Evolutionary conservation across 2,888 invertebrate genomes (phyloP).

Genomic region (Ellobium chinense): DNA sequence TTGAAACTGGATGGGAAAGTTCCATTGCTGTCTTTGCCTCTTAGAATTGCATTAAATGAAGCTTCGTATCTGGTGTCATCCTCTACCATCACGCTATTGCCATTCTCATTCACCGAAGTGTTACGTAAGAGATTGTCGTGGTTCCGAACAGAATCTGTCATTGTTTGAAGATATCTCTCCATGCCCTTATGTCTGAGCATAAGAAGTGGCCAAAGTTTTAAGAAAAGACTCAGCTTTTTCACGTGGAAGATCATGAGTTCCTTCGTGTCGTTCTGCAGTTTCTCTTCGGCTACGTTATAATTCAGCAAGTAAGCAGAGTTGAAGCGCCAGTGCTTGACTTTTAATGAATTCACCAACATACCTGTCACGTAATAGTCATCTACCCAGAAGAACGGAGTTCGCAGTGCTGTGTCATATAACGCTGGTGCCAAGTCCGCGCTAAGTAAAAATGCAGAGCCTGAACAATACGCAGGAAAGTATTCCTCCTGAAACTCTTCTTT

Average conservation of each 20-base stretch:
- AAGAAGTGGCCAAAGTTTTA: conserved; percentile 69
- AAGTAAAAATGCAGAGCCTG: conserved; percentile 81
- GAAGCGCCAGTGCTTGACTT: conserved; percentile 65
- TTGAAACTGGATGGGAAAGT: no score
- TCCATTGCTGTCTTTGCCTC: no score
- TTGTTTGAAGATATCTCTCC: conserved; percentile 3
- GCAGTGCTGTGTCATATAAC: conserved; percentile 83
- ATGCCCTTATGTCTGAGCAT: conserved; percentile 32
- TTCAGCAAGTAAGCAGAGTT: conserved; percentile 74
- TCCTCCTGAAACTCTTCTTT: conserved; percentile 76
- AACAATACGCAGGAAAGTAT: conserved; percentile 79
- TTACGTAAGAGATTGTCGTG: background rate
- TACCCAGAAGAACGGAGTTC: conserved; percentile 91
- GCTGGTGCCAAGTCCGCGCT: conserved; percentile 83
- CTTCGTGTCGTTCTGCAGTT: conserved; percentile 65
- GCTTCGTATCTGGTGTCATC: no score
- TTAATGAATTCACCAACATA: conserved; percentile 81
- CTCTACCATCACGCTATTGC: no score
- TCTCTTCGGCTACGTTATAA: conserved; percentile 64
- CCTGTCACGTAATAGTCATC: conserved; percentile 94
- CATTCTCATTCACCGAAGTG: no score
- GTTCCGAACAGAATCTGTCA: background rate
- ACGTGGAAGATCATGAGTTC: conserved; percentile 75
- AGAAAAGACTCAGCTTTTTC: conserved; percentile 68
- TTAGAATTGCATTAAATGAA: no score